A percentile compares a stretch with the other conserved stretches of the same genome.
phyloP scores from a whole-genome alignment of 2,888 invertebrate genomes.

The Ernsta delagoae region DNA sequence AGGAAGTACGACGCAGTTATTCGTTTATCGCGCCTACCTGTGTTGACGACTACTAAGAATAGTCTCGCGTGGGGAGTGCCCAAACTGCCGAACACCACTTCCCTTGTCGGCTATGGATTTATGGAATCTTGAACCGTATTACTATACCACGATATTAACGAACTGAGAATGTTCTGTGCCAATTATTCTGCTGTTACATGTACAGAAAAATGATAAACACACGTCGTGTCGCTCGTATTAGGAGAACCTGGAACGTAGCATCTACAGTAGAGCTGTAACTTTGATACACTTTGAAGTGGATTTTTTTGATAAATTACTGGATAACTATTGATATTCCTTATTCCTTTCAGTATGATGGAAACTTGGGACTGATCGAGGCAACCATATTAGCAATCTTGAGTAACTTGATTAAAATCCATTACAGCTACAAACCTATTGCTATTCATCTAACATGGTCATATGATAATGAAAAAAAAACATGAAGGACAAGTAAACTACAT shows the following conservation, averaged over 20 bases:
- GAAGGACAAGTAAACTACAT: too few species aligned
- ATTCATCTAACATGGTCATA: too few species aligned
- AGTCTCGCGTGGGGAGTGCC: slow-evolving; percentile 20
- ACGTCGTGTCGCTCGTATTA: not conserved
- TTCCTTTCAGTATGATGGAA: too few species aligned
- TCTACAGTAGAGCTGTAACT: not conserved
- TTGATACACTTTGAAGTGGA: not conserved
- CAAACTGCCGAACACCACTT: not conserved
- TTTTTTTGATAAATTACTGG: too few species aligned
- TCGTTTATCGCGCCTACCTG: slow-evolving; percentile 28
- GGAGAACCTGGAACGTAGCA: not conserved
- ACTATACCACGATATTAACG: not conserved
- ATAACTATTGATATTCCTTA: too few species aligned
- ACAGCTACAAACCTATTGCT: too few species aligned
- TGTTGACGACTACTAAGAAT: slow-evolving; percentile 28
- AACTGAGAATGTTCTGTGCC: not conserved
- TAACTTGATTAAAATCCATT: too few species aligned
- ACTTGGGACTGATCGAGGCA: too few species aligned
- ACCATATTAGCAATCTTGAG: too few species aligned
- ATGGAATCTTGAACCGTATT: slow-evolving; percentile 1
- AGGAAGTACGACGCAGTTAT: slow-evolving; percentile 12
- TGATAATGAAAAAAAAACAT: too few species aligned
- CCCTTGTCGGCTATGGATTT: not conserved
- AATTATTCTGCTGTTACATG: slow-evolving; percentile 11
- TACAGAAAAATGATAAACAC: slow-evolving; percentile 10